These are phyloP conservation scores for Equus quagga DNA, from an alignment of 2,113 vertebrate species.

Conservation along the genomic window DNA sequence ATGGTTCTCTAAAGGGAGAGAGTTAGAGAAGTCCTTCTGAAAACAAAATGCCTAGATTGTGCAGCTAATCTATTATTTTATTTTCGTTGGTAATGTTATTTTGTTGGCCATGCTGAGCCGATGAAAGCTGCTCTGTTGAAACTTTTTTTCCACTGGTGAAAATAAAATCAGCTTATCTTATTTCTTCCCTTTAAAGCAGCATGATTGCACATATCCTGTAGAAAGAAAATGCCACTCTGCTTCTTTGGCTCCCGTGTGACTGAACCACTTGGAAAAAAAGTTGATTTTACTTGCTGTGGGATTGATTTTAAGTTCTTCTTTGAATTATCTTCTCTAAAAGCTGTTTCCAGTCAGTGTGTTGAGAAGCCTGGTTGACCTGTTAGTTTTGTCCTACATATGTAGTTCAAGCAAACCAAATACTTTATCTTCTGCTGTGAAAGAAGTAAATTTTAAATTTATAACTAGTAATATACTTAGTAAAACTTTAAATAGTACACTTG, in stretches of 20 bases:
- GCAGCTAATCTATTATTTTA: conserved; percentile 49
- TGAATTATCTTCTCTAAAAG: conserved; percentile 52
- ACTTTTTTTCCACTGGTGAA: conserved; percentile 62
- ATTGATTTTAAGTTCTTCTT: conserved; percentile 69
- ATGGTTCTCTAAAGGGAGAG: neutral
- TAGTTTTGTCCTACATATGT: neutral
- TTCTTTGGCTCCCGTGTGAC: conserved; percentile 22
- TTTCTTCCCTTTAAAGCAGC: conserved; percentile 59
- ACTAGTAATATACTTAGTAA: neutral
- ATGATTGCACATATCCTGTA: conserved; percentile 35
- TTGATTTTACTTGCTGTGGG: conserved; percentile 38
- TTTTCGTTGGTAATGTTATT: conserved; percentile 74
- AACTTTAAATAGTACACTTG: neutral
- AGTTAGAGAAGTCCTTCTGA: neutral
- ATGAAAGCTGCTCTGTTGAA: conserved; percentile 63
- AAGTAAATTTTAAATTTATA: conserved; percentile 58
- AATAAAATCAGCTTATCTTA: conserved; percentile 77
- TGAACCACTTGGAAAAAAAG: conserved; percentile 27
- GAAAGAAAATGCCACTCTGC: conserved; percentile 54
- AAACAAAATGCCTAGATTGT: neutral
- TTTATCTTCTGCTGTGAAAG: conserved; percentile 31
- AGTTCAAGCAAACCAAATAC: conserved; percentile 38
- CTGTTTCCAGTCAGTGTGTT: neutral
- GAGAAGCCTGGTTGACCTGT: conserved; percentile 32
- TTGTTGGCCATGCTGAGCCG: conserved; percentile 46